phyloP scores from a whole-genome alignment of 2,113 vertebrate species.

The Isichthys henryi region DNA sequence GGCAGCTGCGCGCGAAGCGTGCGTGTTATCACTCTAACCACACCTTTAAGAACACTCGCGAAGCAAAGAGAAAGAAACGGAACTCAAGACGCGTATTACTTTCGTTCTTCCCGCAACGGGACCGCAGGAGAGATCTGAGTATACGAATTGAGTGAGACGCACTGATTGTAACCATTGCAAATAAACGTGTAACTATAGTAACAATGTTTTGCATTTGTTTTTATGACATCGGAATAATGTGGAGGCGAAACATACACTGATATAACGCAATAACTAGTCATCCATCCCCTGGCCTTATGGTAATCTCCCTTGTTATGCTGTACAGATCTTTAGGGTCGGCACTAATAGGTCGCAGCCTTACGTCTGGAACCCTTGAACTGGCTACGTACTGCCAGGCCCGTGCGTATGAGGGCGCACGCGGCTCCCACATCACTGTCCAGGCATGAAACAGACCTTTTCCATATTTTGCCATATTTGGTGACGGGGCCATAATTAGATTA shows the following conservation, averaged over 20 bases:
- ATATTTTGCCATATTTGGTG: conserved; percentile 67
- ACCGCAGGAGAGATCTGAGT: not conserved
- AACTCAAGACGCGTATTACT: not conserved
- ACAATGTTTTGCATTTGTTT: not conserved
- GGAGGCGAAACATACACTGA: not conserved
- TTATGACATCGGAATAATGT: not conserved
- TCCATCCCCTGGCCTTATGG: not conserved
- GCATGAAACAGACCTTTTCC: conserved; percentile 28
- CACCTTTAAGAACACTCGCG: not conserved
- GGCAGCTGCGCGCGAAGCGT: not conserved
- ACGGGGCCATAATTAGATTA: conserved; percentile 44
- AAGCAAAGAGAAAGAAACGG: not conserved
- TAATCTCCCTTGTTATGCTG: not conserved
- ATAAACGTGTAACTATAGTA: not conserved
- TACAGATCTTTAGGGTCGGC: not conserved
- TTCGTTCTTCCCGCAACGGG: not conserved
- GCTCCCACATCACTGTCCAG: conserved; percentile 25
- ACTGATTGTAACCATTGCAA: conserved; percentile 15
- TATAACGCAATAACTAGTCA: not conserved
- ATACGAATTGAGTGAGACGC: not conserved
- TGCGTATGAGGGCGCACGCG: conserved; percentile 52
- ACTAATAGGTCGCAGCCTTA: not conserved
- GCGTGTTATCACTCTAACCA: conserved; percentile 9
- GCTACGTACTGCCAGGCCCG: conserved; percentile 17
- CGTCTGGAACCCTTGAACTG: not conserved